phyloP scores from a whole-genome alignment of 2,113 vertebrate genomes.

The Petrocephalus zakoni region DNA sequence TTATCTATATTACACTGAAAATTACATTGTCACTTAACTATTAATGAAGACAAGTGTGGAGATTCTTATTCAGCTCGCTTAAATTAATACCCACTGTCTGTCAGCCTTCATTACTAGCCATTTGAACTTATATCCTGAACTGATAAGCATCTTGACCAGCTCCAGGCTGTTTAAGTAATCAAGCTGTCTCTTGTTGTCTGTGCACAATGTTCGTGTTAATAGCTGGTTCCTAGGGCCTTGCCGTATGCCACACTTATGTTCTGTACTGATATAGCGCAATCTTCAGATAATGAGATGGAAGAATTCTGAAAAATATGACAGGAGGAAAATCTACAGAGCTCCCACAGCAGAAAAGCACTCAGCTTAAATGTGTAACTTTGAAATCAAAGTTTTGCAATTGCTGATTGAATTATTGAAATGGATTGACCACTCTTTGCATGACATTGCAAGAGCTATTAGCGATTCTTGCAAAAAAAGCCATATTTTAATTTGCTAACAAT shows the following conservation, averaged over 20 bases:
- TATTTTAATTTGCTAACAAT: not conserved
- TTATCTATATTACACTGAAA: conserved; percentile 16
- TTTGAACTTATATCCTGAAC: conserved; percentile 56
- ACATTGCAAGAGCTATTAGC: not conserved
- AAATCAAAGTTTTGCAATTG: not conserved
- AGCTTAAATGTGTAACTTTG: not conserved
- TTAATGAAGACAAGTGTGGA: conserved; percentile 64
- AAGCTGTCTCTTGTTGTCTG: conserved; percentile 39
- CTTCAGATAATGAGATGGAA: not conserved
- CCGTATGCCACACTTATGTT: not conserved
- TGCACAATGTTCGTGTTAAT: not conserved
- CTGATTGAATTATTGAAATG: not conserved
- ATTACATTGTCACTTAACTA: conserved; percentile 53
- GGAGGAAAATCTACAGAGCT: not conserved
- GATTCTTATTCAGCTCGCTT: conserved; percentile 51
- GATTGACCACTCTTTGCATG: not conserved
- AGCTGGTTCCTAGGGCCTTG: not conserved
- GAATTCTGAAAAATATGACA: not conserved
- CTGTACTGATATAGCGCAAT: not conserved
- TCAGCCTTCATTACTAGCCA: conserved; percentile 53
- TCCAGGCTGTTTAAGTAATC: conserved; percentile 49
- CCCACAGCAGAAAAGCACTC: conserved; percentile 2
- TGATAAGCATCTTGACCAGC: conserved; percentile 50
- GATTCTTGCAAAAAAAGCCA: not conserved
- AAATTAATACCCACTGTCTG: conserved; percentile 64